These are phyloP conservation scores for Merluccius polli DNA, from an alignment of 2,797 vertebrate genomes.

Conservation along the genomic window DNA sequence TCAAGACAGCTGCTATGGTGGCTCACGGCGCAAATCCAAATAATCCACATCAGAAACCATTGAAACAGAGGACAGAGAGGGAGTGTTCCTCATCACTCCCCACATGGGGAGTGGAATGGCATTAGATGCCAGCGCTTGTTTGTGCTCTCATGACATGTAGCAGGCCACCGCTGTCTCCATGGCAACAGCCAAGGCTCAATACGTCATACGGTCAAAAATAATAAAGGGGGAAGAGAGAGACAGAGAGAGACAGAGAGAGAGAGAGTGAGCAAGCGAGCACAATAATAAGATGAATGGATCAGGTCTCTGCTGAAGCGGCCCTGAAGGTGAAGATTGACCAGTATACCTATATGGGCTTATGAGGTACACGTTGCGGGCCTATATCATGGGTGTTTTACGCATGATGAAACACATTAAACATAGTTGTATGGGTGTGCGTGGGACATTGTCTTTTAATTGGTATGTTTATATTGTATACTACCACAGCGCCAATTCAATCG, in stretches of 20 bases:
- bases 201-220: constrained; percentile 85
- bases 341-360: background rate
- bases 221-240: constrained; percentile 63
- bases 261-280: constrained; percentile 43
- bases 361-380: background rate
- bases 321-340: background rate
- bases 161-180: constrained; percentile 82
- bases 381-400: background rate
- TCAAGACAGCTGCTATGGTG: constrained; percentile 24
- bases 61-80: constrained; percentile 43
- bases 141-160: constrained; percentile 87
- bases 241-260: constrained; percentile 37
- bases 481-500: constrained; percentile 33
- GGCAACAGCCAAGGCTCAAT: constrained; percentile 83
- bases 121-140: constrained; percentile 82
- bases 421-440: background rate
- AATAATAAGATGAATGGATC: background rate
- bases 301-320: background rate
- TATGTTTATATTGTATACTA: constrained; percentile 46
- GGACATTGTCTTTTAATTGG: constrained; percentile 9
- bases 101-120: constrained; percentile 81
- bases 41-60: constrained; percentile 38
- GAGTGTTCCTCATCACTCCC: constrained; percentile 60
- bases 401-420: background rate
- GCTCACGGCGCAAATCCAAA: constrained; percentile 37